Evolutionary conservation across 2,888 invertebrate genomes (phyloP).

Genomic region (Holacanthella duospinosa): DNA sequence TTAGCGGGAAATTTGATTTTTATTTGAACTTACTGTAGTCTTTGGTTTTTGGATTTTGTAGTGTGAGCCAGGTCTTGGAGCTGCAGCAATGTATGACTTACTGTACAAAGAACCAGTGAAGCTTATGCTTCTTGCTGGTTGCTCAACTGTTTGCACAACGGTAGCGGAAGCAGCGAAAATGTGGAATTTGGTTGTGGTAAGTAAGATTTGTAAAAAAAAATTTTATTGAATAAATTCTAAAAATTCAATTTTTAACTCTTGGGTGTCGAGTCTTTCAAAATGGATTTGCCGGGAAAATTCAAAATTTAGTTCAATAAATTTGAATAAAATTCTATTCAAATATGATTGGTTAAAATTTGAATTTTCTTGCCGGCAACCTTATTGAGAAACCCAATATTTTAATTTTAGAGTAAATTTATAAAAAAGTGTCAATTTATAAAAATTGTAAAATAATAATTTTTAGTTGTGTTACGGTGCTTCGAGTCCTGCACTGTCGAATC

Average conservation of each 20-base stretch:
- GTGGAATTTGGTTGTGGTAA: conserved; percentile 99
- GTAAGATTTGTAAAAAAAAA: no score
- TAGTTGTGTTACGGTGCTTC: conserved; percentile 98
- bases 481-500: conserved; percentile 93
- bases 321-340: neutral
- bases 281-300: neutral
- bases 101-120: conserved; percentile 86
- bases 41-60: no score
- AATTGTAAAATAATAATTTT: no score
- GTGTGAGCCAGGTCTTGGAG: conserved; percentile 97
- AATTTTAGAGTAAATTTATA: neutral
- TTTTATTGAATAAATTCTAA: no score
- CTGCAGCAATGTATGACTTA: conserved; percentile 96
- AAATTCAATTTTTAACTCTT: neutral
- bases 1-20: no score
- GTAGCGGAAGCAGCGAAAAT: conserved; percentile 98
- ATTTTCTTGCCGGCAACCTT: no score
- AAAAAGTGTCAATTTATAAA: no score
- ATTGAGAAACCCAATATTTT: neutral
- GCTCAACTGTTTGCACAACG: conserved; percentile 96
- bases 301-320: neutral
- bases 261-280: no score
- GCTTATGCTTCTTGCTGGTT: conserved; percentile 86
- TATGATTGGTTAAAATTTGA: no score
- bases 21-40: no score